Percentiles rank a stretch among this genome's conserved stretches.
These are phyloP conservation scores for Dreissena rostriformis DNA, from an alignment of 1,140 invertebrate genomes.

Conservation along the genomic window DNA sequence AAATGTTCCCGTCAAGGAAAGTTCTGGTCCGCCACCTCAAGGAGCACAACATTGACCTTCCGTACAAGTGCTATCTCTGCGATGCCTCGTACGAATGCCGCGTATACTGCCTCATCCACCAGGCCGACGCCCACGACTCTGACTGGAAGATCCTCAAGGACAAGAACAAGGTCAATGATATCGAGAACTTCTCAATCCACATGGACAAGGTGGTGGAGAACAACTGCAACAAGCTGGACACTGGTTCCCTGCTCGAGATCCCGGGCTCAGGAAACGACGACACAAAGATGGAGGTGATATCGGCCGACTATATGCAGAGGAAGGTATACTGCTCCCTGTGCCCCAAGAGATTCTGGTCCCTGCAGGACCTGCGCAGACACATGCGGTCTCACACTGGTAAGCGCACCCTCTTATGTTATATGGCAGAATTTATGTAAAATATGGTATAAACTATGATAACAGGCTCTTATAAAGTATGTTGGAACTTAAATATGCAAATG, in stretches of 20 bases:
- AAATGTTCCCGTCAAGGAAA: constrained; percentile 72
- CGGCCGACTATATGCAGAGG: constrained; percentile 92
- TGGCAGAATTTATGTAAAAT: too few relatives aligned
- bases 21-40: constrained; percentile 75
- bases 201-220: constrained; percentile 76
- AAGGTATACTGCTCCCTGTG: constrained; percentile 91
- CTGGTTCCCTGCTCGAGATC: constrained; percentile 63
- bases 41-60: constrained; percentile 84
- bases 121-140: constrained; percentile 86
- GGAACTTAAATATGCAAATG: too few relatives aligned
- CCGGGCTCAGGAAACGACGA: constrained; percentile 82
- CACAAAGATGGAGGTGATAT: constrained; percentile 81
- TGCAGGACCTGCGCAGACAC: constrained; percentile 94
- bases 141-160: constrained; percentile 79
- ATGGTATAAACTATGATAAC: too few relatives aligned
- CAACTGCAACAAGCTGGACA: constrained; percentile 68
- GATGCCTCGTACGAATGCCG: constrained; percentile 92
- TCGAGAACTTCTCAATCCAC: constrained; percentile 68
- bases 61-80: constrained; percentile 96
- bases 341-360: constrained; percentile 95
- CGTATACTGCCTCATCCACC: constrained; percentile 90
- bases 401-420: too few relatives aligned
- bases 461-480: too few relatives aligned
- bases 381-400: constrained; percentile 86
- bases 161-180: constrained; percentile 74